phyloP scores from a whole-genome alignment of 2,797 vertebrate species.

The Nothura maculosa region DNA sequence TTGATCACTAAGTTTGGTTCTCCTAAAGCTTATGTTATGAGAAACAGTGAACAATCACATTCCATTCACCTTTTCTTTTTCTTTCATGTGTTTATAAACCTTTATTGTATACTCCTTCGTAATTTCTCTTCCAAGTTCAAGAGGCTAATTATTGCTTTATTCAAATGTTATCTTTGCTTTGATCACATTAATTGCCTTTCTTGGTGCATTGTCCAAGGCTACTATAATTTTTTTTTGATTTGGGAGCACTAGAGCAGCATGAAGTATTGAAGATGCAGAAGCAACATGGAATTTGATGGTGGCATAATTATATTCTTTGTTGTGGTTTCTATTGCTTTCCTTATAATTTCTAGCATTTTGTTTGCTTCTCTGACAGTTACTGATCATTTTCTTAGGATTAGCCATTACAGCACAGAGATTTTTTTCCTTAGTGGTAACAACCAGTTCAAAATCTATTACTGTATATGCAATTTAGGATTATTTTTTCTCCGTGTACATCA shows the following conservation, averaged over 20 bases:
- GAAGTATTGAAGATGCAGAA: not conserved
- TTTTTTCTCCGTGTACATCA: not conserved
- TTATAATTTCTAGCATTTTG: not conserved
- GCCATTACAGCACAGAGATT: not conserved
- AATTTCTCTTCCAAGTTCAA: not conserved
- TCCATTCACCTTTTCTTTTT: not conserved
- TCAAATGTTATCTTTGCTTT: accelerated
- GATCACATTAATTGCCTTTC: not conserved
- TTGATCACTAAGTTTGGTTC: not conserved
- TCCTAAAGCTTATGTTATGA: not conserved
- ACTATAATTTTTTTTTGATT: not conserved
- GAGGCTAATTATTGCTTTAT: not conserved
- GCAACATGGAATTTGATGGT: not conserved
- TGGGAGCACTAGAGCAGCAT: not conserved
- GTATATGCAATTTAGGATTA: not conserved
- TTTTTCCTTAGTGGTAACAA: not conserved
- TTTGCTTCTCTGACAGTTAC: not conserved
- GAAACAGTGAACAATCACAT: not conserved
- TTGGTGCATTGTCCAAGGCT: not conserved
- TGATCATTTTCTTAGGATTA: constrained; percentile 10
- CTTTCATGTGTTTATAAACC: not conserved
- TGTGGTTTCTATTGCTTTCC: not conserved
- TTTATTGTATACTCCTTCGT: not conserved
- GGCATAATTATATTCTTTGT: not conserved
- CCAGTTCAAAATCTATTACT: not conserved